phyloP scores from a whole-genome alignment of 2,888 invertebrate species.

The Leptopilina myrica region DNA sequence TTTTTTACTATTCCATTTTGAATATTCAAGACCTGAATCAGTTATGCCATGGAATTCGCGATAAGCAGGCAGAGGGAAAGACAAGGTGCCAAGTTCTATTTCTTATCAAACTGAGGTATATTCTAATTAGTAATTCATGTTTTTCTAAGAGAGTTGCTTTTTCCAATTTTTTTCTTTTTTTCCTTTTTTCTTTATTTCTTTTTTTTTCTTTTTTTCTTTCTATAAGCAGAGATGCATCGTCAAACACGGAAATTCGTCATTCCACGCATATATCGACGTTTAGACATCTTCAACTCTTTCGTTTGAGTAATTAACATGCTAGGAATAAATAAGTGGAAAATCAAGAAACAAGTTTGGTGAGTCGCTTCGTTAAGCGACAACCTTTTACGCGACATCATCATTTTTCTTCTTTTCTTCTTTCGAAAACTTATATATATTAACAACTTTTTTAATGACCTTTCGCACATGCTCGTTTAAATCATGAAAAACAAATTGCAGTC shows the following conservation, averaged over 20 bases:
- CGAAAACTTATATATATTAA: background rate
- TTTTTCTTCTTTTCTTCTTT: constrained; percentile 11
- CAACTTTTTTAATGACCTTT: background rate
- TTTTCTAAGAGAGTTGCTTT: constrained; percentile 22
- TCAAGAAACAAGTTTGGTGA: constrained; percentile 34
- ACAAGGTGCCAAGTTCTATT: constrained; percentile 17
- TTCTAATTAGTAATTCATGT: constrained; percentile 57
- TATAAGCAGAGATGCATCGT: background rate
- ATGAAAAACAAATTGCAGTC: background rate
- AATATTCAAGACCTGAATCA: constrained; percentile 6
- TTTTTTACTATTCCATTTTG: background rate
- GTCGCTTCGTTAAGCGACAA: constrained; percentile 29
- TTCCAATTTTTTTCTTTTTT: background rate
- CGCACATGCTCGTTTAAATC: constrained; percentile 2
- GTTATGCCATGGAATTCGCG: background rate
- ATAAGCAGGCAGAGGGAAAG: background rate
- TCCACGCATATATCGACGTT: constrained; percentile 24
- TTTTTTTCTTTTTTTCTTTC: no score
- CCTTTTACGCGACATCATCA: background rate
- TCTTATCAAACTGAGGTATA: constrained; percentile 41
- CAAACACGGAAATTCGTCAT: constrained; percentile 32
- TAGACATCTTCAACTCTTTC: constrained; percentile 27
- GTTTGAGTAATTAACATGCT: constrained; percentile 37
- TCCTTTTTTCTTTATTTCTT: no score
- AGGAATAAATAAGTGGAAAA: constrained; percentile 25